Conservation (phyloP, 2,113 vertebrate genomes). For the Cygnus atratus region DNA sequence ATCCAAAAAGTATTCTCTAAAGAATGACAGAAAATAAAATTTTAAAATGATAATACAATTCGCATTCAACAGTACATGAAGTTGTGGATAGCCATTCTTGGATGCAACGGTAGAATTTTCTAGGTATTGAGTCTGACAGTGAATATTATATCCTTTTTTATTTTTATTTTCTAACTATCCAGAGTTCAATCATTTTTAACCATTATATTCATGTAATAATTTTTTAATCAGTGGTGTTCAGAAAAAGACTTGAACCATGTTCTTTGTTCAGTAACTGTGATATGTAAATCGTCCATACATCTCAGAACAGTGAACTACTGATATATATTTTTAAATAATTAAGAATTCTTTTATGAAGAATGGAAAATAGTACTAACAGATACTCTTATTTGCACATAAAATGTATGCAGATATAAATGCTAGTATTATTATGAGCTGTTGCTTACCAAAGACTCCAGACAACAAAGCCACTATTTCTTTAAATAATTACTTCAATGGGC, state of each 20-base stretch:
- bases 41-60: neutral
- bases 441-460: neutral
- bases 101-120: neutral
- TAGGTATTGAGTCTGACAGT: neutral
- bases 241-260: neutral
- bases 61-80: neutral
- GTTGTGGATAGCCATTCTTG: neutral
- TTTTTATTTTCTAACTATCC: neutral
- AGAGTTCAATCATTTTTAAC: neutral
- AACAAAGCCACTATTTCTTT: neutral
- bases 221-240: neutral
- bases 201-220: neutral
- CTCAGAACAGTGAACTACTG: neutral
- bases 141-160: neutral
- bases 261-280: neutral
- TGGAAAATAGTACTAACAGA: neutral
- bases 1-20: neutral
- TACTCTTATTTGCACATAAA: neutral
- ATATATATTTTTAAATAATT: neutral
- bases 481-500: neutral
- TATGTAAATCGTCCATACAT: neutral
- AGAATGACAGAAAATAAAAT: neutral
- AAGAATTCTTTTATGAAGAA: neutral
- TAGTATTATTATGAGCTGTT: neutral
- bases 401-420: neutral